Conservation (phyloP, 2,113 vertebrate species). For the Mystacornis crossleyi region DNA sequence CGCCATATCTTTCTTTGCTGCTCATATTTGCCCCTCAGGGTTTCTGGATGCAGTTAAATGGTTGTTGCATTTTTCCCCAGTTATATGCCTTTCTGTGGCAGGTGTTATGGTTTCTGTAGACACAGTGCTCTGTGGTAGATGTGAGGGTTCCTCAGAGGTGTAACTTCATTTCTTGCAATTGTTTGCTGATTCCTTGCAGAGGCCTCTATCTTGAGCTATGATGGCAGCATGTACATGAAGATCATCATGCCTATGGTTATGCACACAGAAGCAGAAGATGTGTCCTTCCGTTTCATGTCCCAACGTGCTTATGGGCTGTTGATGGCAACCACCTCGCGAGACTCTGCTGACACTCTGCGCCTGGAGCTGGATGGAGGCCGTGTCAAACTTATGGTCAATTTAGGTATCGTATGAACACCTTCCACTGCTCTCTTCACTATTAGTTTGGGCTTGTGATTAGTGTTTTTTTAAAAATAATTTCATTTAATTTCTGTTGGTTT, state of each 20-base stretch:
- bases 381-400: conserved; percentile 96
- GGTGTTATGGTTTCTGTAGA: background rate
- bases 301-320: conserved; percentile 93
- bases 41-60: background rate
- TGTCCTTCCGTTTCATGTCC: conserved; percentile 96
- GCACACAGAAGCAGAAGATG: conserved; percentile 96
- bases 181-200: conserved; percentile 76
- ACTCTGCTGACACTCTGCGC: conserved; percentile 92
- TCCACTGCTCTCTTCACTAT: conserved; percentile 15
- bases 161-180: background rate
- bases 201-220: conserved; percentile 92
- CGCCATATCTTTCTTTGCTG: background rate
- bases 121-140: background rate
- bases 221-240: conserved; percentile 99
- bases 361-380: conserved; percentile 93
- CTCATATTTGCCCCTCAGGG: background rate
- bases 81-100: background rate
- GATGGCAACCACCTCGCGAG: conserved; percentile 92
- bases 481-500: conserved; percentile 58
- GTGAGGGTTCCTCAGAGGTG: background rate
- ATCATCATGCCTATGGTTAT: conserved; percentile 91
- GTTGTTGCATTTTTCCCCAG: background rate
- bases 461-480: background rate
- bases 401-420: conserved; percentile 90
- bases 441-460: conserved; percentile 77